Base-by-base conservation (phyloP, 2,888 invertebrate genomes). In the Rhamphomyia laevipes region DNA sequence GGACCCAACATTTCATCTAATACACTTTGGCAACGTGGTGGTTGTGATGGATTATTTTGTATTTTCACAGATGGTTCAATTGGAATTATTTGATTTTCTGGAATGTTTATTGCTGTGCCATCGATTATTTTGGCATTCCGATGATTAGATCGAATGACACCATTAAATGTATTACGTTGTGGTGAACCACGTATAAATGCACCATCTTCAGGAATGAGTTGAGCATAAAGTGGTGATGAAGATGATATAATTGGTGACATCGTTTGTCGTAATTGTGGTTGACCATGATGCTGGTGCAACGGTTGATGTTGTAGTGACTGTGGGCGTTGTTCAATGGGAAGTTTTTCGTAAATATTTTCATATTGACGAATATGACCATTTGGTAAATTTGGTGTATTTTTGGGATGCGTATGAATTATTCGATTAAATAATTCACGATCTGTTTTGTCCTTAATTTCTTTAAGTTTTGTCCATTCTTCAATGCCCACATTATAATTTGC, bases 141-240 rank as follows among this genome's bases (percentile, higher is more conserved):
- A 50, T 63, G 62, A 12, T 48, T 31, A n/a, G 18, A 41, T 12
- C 59, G 59, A 41, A 61, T 61, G 2, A 63, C 55, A 1, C 66
- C 65, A 1, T 63, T 61, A 52, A 66, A 65, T 4, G 70, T 69
- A 43, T 67, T 69, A 4, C 70, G 60, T 51, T 68, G 67, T 11
- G 60, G 56, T 11, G 64, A 61, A 3, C 65, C 64, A 6, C 70
- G 60, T 27, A 64, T 57, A 47, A 70, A 70, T 42, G 56, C 58
- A 1, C 57, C 58, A 1, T 50, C 51, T 21, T 60, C 58, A 7
- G 55, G 55, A 17, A 55, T 56, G 13, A 57, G 46, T 16, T 54
- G 53, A 6, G 54, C 47, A 45, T 54, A 56, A 16, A 53, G 50
- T 7, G 53, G 57, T 37, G 57, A 50, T n/a, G 50, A 43, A 9